Percentiles rank a stretch among this genome's conserved stretches.
These are phyloP conservation scores for Saguinus midas DNA, from an alignment of 2,113 vertebrate species.

Conservation along the genomic window DNA sequence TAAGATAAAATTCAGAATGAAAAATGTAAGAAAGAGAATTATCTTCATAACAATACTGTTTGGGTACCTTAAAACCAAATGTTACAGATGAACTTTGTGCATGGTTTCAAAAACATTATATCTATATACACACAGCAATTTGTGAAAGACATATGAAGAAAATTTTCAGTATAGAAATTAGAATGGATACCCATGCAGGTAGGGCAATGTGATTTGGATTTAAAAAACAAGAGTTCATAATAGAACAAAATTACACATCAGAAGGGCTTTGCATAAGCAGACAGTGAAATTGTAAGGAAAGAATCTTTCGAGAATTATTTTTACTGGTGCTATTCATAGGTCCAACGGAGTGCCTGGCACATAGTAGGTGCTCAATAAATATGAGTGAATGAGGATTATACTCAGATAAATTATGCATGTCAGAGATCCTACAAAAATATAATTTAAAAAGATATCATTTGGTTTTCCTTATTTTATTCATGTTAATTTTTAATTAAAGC, in stretches of 20 bases:
- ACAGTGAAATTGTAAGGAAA: not conserved
- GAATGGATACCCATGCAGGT: not conserved
- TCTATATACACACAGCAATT: not conserved
- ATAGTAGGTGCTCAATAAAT: not conserved
- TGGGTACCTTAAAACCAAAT: not conserved
- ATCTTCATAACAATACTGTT: not conserved
- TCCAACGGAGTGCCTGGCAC: accelerated
- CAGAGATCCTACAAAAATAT: not conserved
- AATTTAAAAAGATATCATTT: not conserved
- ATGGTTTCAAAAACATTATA: not conserved
- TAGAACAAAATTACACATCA: not conserved
- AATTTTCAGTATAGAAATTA: not conserved
- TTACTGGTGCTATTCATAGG: not conserved
- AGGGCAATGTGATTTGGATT: not conserved
- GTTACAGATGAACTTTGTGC: not conserved
- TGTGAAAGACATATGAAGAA: not conserved
- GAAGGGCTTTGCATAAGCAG: not conserved
- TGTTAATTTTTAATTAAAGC: not conserved
- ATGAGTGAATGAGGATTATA: not conserved
- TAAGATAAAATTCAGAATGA: not conserved
- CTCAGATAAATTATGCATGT: not conserved
- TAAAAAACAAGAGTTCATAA: not conserved
- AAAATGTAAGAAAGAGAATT: not conserved
- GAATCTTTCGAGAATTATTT: not conserved
- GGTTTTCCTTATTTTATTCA: not conserved